Evolutionary conservation across 2,888 invertebrate species (phyloP), one percentile per base, ranked within the genome.

Genomic region (Tachystola acroxantha): DNA sequence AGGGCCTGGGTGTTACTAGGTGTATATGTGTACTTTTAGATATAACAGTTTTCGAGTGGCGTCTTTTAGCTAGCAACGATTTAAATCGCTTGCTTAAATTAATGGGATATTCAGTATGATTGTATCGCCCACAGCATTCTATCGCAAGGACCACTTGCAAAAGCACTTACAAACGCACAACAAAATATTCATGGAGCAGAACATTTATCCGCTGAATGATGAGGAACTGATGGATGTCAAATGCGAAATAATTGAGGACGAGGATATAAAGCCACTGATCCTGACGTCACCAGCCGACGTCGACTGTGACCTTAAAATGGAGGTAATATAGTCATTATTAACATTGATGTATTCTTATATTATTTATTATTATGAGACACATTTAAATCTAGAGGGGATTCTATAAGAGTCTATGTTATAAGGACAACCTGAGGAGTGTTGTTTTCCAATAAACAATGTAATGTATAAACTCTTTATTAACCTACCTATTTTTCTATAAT

Each of bases 121-220:
- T 5, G 3, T 19, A 29, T 14, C 50, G 40, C 43, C 51, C 62
- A 16, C 66, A 87, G 93, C 91, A 0, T 93, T 93, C 63, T 92
- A 93, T 64, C 88, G 94, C 20, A 94, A 94, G 60, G 94, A 94
- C 64, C 94, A 94, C 60, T 77, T 95, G 16, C 87, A 93, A 56
- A 95, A 94, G 62, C 94, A 94, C 60, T 88, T 93, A 1, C 89
- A 93, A 46, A 93, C 92, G 0, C 94, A 94, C 67, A 87, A 90
- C 41, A 91, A 93, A 5, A 43, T 66, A 34, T 67, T 74, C 26
- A 24, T 66, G 36, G 72, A 71, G 9, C 58, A 71, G 29, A 63
- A 62, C 40, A 40, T 63, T 7, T 57, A 50, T 19, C 45, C 55
- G 0, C 36, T 56, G 1, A 50, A 41, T 2, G 73, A 70, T 6